phyloP scores from a whole-genome alignment of 35 echinoderm and acorn worm species.

The Acanthaster planci region DNA sequence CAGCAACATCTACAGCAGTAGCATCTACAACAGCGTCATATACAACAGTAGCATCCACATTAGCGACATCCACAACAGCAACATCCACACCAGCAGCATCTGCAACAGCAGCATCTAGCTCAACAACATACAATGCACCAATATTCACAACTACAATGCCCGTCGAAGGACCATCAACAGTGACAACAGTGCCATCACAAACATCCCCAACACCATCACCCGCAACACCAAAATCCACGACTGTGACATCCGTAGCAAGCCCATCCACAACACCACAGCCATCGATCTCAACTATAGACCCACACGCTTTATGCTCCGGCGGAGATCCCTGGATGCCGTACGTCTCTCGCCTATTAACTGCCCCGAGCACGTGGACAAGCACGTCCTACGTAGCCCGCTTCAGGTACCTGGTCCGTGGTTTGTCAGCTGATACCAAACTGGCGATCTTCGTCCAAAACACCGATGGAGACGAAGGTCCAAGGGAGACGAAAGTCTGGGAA shows the following conservation, averaged over 20 bases:
- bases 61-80: too few species aligned
- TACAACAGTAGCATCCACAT: too few species aligned
- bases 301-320: background rate
- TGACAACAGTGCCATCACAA: too few species aligned
- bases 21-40: too few species aligned
- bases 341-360: background rate
- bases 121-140: background rate
- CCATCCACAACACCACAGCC: too few species aligned
- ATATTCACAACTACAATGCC: background rate
- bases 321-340: background rate
- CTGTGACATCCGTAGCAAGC: too few species aligned
- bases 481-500: slow-evolving; percentile 2
- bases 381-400: background rate
- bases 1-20: too few species aligned
- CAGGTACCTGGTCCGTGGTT: background rate
- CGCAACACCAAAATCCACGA: too few species aligned
- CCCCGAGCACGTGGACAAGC: too few species aligned
- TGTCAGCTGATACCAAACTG: background rate
- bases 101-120: background rate
- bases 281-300: background rate
- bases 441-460: background rate
- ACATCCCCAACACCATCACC: too few species aligned
- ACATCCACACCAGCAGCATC: too few species aligned
- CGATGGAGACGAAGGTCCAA: background rate
- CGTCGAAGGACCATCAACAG: too few species aligned